These are phyloP conservation scores for Leucozona laternaria DNA, from an alignment of 2,888 invertebrate genomes.

Conservation along the genomic window DNA sequence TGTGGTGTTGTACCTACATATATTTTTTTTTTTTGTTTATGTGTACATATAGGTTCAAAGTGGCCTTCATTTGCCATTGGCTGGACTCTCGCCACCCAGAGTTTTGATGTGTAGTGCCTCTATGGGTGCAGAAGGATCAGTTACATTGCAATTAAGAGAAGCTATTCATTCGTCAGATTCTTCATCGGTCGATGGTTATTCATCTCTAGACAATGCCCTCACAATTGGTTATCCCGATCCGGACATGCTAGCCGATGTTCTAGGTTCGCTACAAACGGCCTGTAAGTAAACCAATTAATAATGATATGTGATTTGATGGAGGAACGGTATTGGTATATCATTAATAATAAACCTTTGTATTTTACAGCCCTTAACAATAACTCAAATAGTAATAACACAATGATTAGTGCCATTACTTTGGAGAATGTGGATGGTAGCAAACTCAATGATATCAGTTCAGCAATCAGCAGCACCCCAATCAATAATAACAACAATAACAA, in stretches of 20 bases:
- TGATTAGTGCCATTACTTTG: conserved; percentile 73
- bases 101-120: conserved; percentile 83
- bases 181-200: conserved; percentile 71
- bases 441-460: conserved; percentile 71
- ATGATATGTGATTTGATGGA: neutral
- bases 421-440: conserved; percentile 70
- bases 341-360: conserved; percentile 9
- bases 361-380: conserved; percentile 79
- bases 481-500: conserved; percentile 76
- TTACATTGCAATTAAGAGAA: conserved; percentile 83
- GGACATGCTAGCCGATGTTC: conserved; percentile 89
- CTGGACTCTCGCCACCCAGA: conserved; percentile 80
- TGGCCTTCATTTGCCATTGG: conserved; percentile 83
- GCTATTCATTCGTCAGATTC: conserved; percentile 80
- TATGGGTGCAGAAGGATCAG: conserved; percentile 83
- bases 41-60: conserved; percentile 81
- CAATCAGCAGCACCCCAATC: conserved; percentile 59
- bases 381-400: conserved; percentile 72
- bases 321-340: neutral
- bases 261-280: conserved; percentile 87
- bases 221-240: conserved; percentile 90
- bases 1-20: neutral
- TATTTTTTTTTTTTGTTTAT: neutral
- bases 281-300: conserved; percentile 80
- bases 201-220: conserved; percentile 86